A percentile compares a stretch with the other conserved stretches of the same genome.
Conservation (phyloP, 2,797 vertebrate genomes). For the Acestrorhynchus altus region DNA sequence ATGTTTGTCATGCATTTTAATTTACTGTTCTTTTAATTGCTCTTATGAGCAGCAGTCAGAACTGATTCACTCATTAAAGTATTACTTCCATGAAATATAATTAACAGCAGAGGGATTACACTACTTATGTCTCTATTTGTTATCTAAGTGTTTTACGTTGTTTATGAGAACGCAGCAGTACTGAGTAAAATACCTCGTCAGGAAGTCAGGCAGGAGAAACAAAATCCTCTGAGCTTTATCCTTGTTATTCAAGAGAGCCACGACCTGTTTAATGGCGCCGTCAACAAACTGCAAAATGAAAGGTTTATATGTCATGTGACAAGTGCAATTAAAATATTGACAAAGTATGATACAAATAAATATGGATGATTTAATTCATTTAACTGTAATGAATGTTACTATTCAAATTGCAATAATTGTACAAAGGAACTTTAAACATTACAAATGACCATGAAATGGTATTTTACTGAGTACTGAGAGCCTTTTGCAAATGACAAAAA, state of each 20-base stretch:
- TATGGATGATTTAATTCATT: not conserved
- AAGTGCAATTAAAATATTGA: too few species aligned
- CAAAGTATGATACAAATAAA: too few species aligned
- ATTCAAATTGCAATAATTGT: not conserved
- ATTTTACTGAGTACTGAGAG: too few species aligned
- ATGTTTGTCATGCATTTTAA: not conserved
- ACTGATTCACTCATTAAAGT: too few species aligned
- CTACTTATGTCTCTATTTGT: too few species aligned
- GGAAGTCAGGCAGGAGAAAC: slow-evolving; percentile 66
- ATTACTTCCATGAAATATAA: too few species aligned
- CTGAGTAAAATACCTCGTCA: slow-evolving; percentile 65
- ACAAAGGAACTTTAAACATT: not conserved
- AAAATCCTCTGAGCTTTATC: slow-evolving; percentile 60
- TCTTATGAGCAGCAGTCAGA: too few species aligned
- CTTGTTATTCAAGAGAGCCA: slow-evolving; percentile 52
- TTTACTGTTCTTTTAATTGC: too few species aligned
- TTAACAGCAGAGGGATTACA: too few species aligned
- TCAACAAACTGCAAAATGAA: slow-evolving; percentile 61
- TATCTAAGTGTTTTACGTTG: not conserved
- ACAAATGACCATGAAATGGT: too few species aligned
- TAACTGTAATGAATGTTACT: not conserved
- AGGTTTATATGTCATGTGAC: not conserved
- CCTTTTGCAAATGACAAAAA: too few species aligned
- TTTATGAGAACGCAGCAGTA: not conserved
- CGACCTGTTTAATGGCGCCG: slow-evolving; percentile 53